phyloP scores from a whole-genome alignment of 1,140 invertebrate species.

The Limonius californicus region DNA sequence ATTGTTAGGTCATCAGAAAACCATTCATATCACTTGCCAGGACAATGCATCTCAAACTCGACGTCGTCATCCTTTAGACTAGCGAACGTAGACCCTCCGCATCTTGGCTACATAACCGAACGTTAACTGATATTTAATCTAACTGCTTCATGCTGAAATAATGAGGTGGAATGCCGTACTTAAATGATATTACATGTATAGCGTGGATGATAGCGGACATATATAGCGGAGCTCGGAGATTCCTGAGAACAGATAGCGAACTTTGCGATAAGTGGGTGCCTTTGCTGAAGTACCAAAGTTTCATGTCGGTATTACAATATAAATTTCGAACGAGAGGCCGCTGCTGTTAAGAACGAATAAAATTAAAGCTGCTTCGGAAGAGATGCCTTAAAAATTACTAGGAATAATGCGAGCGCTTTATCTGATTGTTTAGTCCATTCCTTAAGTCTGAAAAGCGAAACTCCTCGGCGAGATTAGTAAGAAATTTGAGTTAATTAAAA shows the following conservation, averaged over 20 bases:
- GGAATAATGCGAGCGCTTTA: too few species aligned
- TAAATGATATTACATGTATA: neutral
- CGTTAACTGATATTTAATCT: neutral
- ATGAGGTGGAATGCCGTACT: conserved; percentile 4
- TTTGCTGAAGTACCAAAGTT: neutral
- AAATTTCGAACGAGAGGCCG: neutral
- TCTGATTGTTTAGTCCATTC: too few species aligned
- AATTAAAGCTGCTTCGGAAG: too few species aligned
- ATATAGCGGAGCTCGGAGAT: neutral
- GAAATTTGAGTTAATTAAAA: too few species aligned
- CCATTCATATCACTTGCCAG: conserved; percentile 38
- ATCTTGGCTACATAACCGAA: neutral
- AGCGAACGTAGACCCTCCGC: conserved; percentile 4
- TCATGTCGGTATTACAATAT: neutral
- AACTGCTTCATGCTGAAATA: conserved; percentile 1
- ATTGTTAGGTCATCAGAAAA: conserved; percentile 40
- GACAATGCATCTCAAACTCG: conserved; percentile 23
- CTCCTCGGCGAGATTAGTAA: too few species aligned
- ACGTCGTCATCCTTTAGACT: neutral
- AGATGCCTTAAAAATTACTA: too few species aligned
- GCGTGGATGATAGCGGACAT: neutral
- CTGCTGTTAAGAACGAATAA: too few species aligned
- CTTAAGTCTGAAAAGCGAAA: too few species aligned
- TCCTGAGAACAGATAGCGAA: neutral
- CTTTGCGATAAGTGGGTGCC: neutral